A percentile compares a stretch with the other conserved stretches of the same genome.
These are phyloP conservation scores for Lerista edwardsae DNA, from an alignment of 2,797 vertebrate species.

Conservation along the genomic window DNA sequence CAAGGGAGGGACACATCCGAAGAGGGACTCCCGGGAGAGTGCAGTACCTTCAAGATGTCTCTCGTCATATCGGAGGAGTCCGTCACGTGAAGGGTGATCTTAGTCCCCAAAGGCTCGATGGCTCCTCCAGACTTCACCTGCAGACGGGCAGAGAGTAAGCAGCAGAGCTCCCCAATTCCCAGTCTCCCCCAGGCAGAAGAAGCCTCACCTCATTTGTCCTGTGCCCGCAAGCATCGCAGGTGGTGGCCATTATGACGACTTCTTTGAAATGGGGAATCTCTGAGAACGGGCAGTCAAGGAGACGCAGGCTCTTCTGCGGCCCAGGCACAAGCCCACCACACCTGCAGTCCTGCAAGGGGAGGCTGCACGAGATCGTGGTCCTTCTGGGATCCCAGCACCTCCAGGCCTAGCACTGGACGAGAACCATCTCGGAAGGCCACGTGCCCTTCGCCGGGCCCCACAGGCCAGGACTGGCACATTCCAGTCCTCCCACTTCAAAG, in stretches of 20 bases:
- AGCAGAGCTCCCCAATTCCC: no score
- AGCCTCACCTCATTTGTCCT: constrained; percentile 90
- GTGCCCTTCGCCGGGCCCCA: accelerated
- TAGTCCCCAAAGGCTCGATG: constrained; percentile 86
- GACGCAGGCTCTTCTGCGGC: neutral
- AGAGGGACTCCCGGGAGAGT: accelerated
- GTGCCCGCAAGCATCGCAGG: constrained; percentile 90
- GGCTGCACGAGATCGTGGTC: no score
- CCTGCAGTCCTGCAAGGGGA: neutral
- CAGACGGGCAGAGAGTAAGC: no score
- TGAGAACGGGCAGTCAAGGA: constrained; percentile 71
- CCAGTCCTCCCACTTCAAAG: constrained; percentile 51
- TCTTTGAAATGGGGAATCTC: constrained; percentile 98
- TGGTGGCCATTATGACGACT: constrained; percentile 97
- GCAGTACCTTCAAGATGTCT: constrained; percentile 88
- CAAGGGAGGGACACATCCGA: no score
- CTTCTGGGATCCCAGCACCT: neutral
- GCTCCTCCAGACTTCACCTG: constrained; percentile 95
- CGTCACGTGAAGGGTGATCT: constrained; percentile 86
- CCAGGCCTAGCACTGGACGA: neutral
- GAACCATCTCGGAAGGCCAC: neutral
- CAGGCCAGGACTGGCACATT: no score
- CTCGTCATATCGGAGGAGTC: constrained; percentile 88
- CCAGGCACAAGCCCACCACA: no score
- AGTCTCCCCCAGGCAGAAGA: no score